Conservation (phyloP, 2,888 invertebrate genomes). For the Muschampia plurimacula region DNA sequence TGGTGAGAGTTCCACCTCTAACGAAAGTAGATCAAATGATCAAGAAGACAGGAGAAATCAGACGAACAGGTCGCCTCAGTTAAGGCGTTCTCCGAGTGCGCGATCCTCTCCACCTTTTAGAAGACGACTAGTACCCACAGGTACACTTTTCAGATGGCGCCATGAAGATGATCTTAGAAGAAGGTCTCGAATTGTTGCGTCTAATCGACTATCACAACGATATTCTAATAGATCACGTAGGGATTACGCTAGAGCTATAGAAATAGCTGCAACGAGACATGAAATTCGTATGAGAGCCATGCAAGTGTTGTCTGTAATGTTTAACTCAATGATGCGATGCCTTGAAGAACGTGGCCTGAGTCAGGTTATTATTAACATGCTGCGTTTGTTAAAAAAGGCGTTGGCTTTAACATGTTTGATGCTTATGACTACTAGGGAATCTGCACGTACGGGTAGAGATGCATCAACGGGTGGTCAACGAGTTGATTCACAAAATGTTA, state of each 20-base stretch:
- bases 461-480: conserved; percentile 57
- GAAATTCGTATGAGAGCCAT: conserved; percentile 81
- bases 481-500: conserved; percentile 69
- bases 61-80: conserved; percentile 52
- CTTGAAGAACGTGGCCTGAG: conserved; percentile 77
- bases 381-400: conserved; percentile 76
- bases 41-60: conserved; percentile 47
- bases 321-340: conserved; percentile 84
- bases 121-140: conserved; percentile 60
- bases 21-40: conserved; percentile 50
- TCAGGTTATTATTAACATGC: conserved; percentile 76
- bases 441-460: conserved; percentile 53
- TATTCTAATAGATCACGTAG: conserved; percentile 63
- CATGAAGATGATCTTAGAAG: conserved; percentile 69
- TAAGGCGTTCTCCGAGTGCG: conserved; percentile 53
- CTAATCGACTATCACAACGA: conserved; percentile 60
- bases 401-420: conserved; percentile 78
- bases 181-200: conserved; percentile 58
- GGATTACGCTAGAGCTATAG: conserved; percentile 67
- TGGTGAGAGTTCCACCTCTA: conserved; percentile 37
- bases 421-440: conserved; percentile 74
- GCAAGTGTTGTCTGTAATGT: conserved; percentile 82
- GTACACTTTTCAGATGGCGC: conserved; percentile 59
- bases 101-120: conserved; percentile 59
- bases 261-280: conserved; percentile 75